Percentiles rank a stretch among this genome's conserved stretches.
phyloP scores from a whole-genome alignment of 2,888 invertebrate species.

The Spisula subtruncata region DNA sequence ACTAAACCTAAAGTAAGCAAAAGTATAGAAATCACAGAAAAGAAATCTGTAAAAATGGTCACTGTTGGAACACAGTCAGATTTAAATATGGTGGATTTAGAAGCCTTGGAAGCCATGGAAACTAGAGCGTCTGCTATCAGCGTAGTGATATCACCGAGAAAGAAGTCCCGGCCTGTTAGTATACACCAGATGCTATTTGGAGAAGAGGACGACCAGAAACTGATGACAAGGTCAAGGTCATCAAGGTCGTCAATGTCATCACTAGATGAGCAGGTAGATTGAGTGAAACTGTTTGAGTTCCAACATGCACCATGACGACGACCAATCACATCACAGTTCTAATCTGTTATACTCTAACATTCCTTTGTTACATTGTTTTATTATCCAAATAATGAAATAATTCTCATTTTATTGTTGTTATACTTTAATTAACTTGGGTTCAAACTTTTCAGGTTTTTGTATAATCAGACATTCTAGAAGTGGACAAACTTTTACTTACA shows the following conservation, averaged over 20 bases:
- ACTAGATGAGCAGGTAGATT: neutral
- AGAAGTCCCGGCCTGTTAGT: conserved; percentile 62
- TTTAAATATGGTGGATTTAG: neutral
- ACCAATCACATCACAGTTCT: neutral
- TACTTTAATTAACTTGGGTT: neutral
- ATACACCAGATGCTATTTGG: conserved; percentile 68
- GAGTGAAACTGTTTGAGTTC: neutral
- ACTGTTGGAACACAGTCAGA: conserved; percentile 11
- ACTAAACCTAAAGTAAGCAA: conserved; percentile 2
- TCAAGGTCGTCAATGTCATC: neutral
- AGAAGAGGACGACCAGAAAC: conserved; percentile 48
- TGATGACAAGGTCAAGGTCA: conserved; percentile 11
- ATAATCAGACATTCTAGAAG: too few relatives aligned
- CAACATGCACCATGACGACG: neutral
- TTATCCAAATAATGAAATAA: neutral
- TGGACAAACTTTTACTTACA: too few relatives aligned
- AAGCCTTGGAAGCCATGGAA: neutral
- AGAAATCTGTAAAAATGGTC: neutral
- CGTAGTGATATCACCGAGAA: conserved; percentile 59
- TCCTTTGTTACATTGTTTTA: neutral
- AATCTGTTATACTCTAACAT: conserved; percentile 1
- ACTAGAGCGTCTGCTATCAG: conserved; percentile 46
- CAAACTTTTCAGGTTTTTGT: too few relatives aligned
- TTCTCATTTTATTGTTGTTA: neutral
- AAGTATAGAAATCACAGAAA: neutral